Base-by-base conservation (phyloP, 2,113 vertebrate genomes). In the Daubentonia madagascariensis region DNA sequence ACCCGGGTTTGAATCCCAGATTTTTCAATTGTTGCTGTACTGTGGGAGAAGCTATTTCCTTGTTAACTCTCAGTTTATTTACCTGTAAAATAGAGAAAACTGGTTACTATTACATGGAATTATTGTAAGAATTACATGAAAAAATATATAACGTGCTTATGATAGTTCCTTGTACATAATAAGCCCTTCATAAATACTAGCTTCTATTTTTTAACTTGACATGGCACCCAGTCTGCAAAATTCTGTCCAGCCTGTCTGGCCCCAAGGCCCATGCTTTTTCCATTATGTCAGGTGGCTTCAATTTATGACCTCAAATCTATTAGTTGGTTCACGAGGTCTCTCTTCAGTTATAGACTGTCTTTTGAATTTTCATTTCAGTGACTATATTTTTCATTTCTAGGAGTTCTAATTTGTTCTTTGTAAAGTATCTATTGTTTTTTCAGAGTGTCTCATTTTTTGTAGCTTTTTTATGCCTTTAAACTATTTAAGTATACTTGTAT, bases 321-420 rank as follows among this genome's bases (percentile, higher is more conserved):
- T 89, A 78, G 32, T n/a, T 59, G 45, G 12, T 72, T 97, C 52
- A 91, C 18, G 81, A 72, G 25, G 7, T 45, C 6, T 85, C 45
- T 86, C 37, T 67, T 75, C 8, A 85, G 14, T 50, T 94, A 76
- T 20, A 67, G 59, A 97, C n/a, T 70, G 8, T 73, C 63, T 61
- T 20, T 50, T 94, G 8, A 67, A 35, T 78, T 70, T 95, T 91
- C 50, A 84, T 83, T 92, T 95, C 57, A 92, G 11, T 90, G 63
- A 80, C 35, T 75, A 12, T 80, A 89, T 83, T 86, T 95, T 97
- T 93, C 61, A 92, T 79, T 95, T 94, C 45, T 95, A 80, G 50
- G 84, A 37, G 22, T 94, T 97, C n/a, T 92, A 40, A 23, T 70
- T 95, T 18, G 78, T 95, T 92, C 9, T 79, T 87, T 90, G 87